Conservation (phyloP, 2,113 vertebrate genomes). For the Channa argus region DNA sequence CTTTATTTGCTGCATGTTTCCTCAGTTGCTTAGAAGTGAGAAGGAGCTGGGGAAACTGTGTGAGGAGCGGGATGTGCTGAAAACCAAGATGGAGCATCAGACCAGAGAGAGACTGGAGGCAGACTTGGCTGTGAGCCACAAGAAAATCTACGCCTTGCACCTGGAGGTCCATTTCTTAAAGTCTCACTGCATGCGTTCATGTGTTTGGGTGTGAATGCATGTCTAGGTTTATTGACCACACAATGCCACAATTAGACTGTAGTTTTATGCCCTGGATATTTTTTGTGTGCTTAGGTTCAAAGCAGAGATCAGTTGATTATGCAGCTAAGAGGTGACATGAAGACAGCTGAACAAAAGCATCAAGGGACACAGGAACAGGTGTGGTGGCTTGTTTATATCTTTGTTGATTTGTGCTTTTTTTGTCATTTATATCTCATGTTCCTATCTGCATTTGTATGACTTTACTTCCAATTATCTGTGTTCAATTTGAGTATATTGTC, state of each 20-base stretch:
- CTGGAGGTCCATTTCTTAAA: constrained; percentile 68
- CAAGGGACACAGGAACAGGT: constrained; percentile 68
- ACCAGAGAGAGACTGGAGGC: constrained; percentile 73
- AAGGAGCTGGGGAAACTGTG: constrained; percentile 67
- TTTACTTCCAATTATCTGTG: not conserved
- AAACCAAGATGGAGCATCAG: constrained; percentile 69
- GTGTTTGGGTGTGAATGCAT: not conserved
- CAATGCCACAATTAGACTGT: not conserved
- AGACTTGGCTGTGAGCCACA: constrained; percentile 72
- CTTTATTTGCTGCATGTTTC: constrained; percentile 46
- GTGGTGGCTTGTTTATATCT: constrained; percentile 9
- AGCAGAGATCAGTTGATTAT: constrained; percentile 76
- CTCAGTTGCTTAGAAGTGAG: constrained; percentile 64
- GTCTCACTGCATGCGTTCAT: constrained; percentile 14
- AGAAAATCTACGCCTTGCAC: constrained; percentile 70
- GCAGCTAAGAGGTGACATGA: constrained; percentile 71
- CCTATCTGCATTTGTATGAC: not conserved
- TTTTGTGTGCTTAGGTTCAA: constrained; percentile 51
- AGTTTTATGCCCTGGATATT: not conserved
- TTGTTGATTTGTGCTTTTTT: not conserved
- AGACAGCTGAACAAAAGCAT: constrained; percentile 64
- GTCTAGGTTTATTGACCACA: not conserved
- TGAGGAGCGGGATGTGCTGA: constrained; percentile 66
- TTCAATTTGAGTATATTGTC: not conserved
- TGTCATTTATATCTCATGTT: not conserved